These are phyloP conservation scores for Popillia japonica DNA, from an alignment of 1,140 invertebrate genomes.

Conservation along the genomic window DNA sequence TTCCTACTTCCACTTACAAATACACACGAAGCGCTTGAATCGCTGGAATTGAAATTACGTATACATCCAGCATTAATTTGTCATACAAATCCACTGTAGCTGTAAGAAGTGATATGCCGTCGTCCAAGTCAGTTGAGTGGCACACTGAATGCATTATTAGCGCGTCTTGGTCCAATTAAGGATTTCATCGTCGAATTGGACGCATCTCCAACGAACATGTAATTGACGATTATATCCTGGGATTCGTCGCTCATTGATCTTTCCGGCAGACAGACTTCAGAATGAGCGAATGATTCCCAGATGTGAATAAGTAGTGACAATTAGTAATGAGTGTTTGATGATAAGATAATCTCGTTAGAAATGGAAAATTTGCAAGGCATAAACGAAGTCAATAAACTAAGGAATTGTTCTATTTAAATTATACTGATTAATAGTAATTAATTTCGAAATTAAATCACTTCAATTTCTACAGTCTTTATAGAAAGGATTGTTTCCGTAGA, in stretches of 20 bases:
- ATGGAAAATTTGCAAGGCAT: no score
- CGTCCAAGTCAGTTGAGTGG: background rate
- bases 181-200: background rate
- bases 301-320: background rate
- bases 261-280: background rate
- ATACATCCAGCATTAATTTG: no score
- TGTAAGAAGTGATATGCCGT: background rate
- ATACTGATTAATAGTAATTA: no score
- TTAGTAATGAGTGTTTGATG: background rate
- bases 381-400: no score
- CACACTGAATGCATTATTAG: background rate
- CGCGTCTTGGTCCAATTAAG: background rate
- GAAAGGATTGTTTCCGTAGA: no score
- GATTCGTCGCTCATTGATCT: background rate
- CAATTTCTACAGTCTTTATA: no score
- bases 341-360: background rate
- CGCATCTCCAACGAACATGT: background rate
- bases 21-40: no score
- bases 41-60: no score
- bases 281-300: background rate
- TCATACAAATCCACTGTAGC: no score
- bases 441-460: no score
- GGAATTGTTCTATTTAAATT: no score
- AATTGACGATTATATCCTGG: background rate
- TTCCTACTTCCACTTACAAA: no score